Evolutionary conservation across 1,140 invertebrate genomes (phyloP).

Genomic region (Globodera rostochiensis): DNA sequence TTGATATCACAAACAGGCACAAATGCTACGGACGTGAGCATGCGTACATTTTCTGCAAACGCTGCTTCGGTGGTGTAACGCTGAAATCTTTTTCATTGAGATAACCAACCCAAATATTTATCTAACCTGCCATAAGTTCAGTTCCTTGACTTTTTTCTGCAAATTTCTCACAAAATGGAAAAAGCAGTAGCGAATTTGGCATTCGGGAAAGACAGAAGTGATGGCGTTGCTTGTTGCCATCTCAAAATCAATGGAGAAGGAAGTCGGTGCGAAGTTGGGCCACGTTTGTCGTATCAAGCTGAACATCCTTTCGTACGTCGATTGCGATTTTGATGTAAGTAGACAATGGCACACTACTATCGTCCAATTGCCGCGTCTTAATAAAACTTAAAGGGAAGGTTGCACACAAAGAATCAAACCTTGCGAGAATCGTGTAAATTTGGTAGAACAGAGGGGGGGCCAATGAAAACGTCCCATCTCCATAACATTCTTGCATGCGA

Average conservation of each 20-base stretch:
- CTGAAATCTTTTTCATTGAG: background rate
- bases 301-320: no score
- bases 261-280: background rate
- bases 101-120: no score
- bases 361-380: background rate
- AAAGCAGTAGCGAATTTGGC: background rate
- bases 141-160: constrained; percentile 6
- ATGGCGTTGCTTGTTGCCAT: background rate
- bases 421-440: background rate
- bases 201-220: background rate
- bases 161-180: constrained; percentile 13
- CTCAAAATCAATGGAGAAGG: background rate
- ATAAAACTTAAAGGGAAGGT: background rate
- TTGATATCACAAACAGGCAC: background rate
- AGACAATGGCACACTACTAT: background rate
- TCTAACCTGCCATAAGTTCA: background rate
- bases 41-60: background rate
- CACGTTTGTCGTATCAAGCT: background rate
- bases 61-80: background rate
- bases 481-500: background rate
- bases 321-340: background rate
- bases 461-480: constrained; percentile 9
- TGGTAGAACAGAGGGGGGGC: constrained; percentile 1
- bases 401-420: background rate
- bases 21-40: constrained; percentile 4